Conservation (phyloP, 2,113 vertebrate genomes). For the Aplodontia rufa region DNA sequence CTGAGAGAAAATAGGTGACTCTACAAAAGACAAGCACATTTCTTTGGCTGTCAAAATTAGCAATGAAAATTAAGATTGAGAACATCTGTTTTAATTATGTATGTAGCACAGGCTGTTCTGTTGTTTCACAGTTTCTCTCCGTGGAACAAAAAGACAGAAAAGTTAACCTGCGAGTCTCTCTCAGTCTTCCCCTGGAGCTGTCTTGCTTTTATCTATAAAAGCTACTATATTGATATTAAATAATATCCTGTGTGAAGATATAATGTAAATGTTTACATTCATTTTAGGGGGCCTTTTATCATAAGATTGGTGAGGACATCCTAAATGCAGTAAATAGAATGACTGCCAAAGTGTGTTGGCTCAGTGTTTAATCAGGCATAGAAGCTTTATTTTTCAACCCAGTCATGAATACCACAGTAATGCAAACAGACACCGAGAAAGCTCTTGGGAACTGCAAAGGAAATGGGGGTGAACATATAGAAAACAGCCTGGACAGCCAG, state of each 20-base stretch:
- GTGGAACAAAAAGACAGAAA: background rate
- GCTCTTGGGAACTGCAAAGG: background rate
- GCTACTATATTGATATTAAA: background rate
- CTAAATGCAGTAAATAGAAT: background rate
- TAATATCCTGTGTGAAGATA: background rate
- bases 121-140: slow-evolving; percentile 59
- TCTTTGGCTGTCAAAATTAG: slow-evolving; percentile 72
- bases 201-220: slow-evolving; percentile 17
- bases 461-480: background rate
- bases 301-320: background rate
- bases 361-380: background rate
- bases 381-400: background rate
- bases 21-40: slow-evolving; percentile 63
- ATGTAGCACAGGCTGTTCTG: slow-evolving; percentile 68
- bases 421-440: background rate
- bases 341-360: background rate
- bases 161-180: slow-evolving; percentile 25
- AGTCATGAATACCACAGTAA: background rate
- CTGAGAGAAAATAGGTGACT: slow-evolving; percentile 62
- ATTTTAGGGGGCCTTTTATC: background rate
- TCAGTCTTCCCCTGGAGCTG: background rate
- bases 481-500: background rate
- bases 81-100: slow-evolving; percentile 74
- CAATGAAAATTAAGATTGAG: slow-evolving; percentile 71
- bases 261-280: background rate